Base-by-base conservation (phyloP, 92 coral and sea anemone species). In the Umimayanthus chanpuru region DNA sequence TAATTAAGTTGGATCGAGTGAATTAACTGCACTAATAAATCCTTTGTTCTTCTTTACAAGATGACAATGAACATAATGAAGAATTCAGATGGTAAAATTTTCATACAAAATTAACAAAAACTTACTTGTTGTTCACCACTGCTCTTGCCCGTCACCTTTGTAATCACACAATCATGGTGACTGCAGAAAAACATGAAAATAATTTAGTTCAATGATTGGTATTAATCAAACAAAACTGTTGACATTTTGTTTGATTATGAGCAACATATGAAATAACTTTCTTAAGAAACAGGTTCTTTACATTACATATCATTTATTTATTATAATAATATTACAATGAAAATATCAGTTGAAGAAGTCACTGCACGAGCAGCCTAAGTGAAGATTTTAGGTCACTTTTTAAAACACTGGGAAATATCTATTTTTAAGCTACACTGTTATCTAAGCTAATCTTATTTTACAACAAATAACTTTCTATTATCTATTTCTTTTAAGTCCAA, bases 111-210 rank as follows among this genome's bases (percentile, higher is more conserved):
- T 25, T 56, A 1, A 2, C 15, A 16, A 61, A 61, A 67, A 83
- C 78, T 50, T 80, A 80, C 85, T 29, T 80, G 83, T 79, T 79
- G 66, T 0, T 30, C 85, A 53, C 15, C 40, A 26, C 6, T 61
- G 6, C 26, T 36, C 10, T 80, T 61, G 68, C 50, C 30, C 14
- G 56, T 50, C 23, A 80, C 44, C 85, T 80, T 80, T 5, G 71
- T 3, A 32, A 80, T 50, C 43, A 80, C 20, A 61, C 84, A 80
- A 15, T 28, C 67, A 49, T 29, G 23, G 29, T 80, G 47, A 56
- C 84, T 80, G 84, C 2, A 79, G 32, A 8, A 61, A 29, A 61
- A 53, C 8, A 25, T 18, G 39, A 79, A 32, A 79, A 28, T 5
- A 6, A n/a, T 50, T 4, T 79, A 47, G 39, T 20, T 25, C 3